These are phyloP conservation scores for Plectropomus leopardus DNA, from an alignment of 2,113 vertebrate genomes.

Conservation along the genomic window DNA sequence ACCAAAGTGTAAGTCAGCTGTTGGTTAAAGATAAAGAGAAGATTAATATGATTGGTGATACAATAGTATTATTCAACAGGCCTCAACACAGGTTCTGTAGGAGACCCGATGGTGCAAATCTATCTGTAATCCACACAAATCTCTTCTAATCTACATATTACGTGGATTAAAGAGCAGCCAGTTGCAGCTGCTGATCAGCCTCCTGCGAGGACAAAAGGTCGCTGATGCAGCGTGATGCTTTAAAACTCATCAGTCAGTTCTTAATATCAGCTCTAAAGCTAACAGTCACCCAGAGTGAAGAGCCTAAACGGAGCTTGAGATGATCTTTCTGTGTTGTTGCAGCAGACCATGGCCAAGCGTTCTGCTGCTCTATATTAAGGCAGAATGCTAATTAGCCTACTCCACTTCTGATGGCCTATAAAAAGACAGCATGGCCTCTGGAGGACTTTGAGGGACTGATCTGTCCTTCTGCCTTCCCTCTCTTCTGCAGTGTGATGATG, in stretches of 20 bases:
- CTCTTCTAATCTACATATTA: conserved; percentile 25
- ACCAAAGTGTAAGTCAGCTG: neutral
- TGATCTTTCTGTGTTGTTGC: neutral
- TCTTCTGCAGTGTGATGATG: conserved; percentile 4
- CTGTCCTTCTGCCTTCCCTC: conserved; percentile 14
- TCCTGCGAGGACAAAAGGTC: conserved; percentile 7
- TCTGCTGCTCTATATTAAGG: conserved; percentile 43
- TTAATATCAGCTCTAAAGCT: neutral
- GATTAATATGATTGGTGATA: neutral
- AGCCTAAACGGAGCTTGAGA: neutral
- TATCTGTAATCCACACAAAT: conserved; percentile 30
- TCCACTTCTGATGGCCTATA: conserved; percentile 74
- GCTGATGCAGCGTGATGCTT: conserved; percentile 5
- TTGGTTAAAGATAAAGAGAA: neutral
- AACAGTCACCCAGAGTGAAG: neutral
- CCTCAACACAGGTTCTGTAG: neutral
- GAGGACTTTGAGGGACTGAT: conserved; percentile 39
- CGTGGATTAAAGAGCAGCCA: conserved; percentile 24
- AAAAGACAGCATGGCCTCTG: conserved; percentile 52
- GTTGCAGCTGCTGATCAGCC: conserved; percentile 2
- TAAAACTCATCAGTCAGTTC: neutral
- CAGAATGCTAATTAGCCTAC: conserved; percentile 77
- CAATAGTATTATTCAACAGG: neutral
- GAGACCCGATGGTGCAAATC: conserved; percentile 18
- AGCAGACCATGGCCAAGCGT: neutral